Evolutionary conservation across 2,797 vertebrate genomes (phyloP), one percentile per base, ranked within the genome.

Genomic region (Moxostoma hubbsi): DNA sequence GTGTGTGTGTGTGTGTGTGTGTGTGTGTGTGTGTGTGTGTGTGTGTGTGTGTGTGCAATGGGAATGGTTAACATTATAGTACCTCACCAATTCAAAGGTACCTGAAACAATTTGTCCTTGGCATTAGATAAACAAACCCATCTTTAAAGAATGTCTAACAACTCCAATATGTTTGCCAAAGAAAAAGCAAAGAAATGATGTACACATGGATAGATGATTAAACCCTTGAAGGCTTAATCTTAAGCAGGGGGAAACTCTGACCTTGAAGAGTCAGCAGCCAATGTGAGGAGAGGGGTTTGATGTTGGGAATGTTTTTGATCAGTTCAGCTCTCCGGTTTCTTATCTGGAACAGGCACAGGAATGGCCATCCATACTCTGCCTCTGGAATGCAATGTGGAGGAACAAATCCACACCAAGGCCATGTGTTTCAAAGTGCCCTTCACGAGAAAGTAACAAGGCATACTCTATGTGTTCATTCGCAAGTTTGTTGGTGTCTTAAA

Each of bases 261-360:
- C 70, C 75, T 80, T 77, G 74, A 79, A 70, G 50, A 78, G 36
- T 55, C 63, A 46, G 57, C 55, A 46, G 72, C 62, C 69, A 64
- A 43, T 76, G 66, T 61, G 75, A 76, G 59, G 50, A 75, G 65
- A 79, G 9, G 51, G 77, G 65, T 86, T 81, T 85, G 85, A 86
- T 84, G 83, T 84, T 75, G 80, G 83, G 82, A 85, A 84, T 85
- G 87, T 83, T 87, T 87, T 86, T 85, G 78, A 85, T 85, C 81
- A 79, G 78, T 84, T 85, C 80, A 85, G 77, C 69, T 62, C 81
- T 67, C 77, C 11, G 57, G 76, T 84, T 86, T 78, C 81, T 80
- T 79, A 77, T 85, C 75, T 86, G 85, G 73, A 86, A 62, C 59
- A 74, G 59, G 66, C 58, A 49, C 82, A 82, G 78, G 70, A 82